phyloP scores from a whole-genome alignment of 2,113 vertebrate species.

The Notiomystis cincta region DNA sequence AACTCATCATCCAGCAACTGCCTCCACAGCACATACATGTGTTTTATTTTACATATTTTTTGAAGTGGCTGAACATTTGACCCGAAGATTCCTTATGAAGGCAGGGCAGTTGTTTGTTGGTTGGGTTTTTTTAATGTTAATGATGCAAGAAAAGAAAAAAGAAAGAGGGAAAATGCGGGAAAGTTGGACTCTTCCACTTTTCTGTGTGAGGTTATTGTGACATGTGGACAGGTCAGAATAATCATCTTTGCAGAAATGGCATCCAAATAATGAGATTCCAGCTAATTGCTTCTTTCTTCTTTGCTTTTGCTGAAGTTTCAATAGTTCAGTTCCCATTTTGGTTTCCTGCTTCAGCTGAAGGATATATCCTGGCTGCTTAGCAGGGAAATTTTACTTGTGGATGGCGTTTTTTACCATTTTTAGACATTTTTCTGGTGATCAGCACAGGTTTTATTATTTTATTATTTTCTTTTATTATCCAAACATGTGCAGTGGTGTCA shows the following conservation, averaged over 20 bases:
- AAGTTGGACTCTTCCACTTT: background rate
- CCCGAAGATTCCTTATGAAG: background rate
- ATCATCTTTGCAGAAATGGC: background rate
- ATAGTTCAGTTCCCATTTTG: background rate
- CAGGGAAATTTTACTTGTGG: background rate
- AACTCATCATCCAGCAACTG: background rate
- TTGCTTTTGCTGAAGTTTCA: background rate
- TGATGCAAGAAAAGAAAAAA: background rate
- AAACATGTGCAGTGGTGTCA: fast-evolving
- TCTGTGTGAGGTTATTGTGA: background rate
- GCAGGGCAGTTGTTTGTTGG: background rate
- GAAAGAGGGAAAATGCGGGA: fast-evolving
- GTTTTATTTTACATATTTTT: background rate
- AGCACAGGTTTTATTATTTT: background rate
- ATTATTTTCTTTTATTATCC: background rate
- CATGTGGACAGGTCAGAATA: background rate
- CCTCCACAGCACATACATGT: background rate
- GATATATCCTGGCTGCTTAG: background rate
- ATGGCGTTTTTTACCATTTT: background rate
- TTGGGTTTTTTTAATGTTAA: background rate
- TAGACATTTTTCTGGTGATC: background rate
- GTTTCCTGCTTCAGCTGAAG: background rate
- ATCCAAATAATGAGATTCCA: background rate
- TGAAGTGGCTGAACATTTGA: background rate
- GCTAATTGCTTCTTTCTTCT: background rate